phyloP scores from a whole-genome alignment of 2,113 vertebrate genomes.

The Brachyhypopomus gauderio region DNA sequence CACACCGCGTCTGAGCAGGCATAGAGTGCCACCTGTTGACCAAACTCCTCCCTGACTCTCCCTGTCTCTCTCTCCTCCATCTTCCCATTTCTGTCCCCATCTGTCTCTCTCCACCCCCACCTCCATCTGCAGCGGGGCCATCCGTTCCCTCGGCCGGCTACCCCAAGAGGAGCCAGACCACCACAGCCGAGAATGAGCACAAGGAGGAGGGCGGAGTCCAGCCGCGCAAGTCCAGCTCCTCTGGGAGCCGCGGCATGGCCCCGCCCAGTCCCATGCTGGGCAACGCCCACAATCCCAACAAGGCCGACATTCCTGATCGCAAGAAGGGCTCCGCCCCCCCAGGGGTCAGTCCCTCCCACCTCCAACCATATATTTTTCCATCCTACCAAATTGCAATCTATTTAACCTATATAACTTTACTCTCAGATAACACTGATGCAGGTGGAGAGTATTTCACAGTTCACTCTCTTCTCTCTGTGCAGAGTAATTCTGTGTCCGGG shows the following conservation, averaged over 20 bases:
- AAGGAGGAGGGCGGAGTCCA: conserved; percentile 81
- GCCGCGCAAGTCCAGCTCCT: conserved; percentile 81
- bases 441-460: too few species aligned
- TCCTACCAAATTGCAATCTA: not conserved
- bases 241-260: conserved; percentile 79
- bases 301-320: conserved; percentile 88
- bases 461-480: conserved; percentile 11
- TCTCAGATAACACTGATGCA: too few species aligned
- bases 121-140: conserved; percentile 76
- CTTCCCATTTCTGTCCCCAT: not conserved
- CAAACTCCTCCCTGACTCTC: not conserved
- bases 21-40: not conserved
- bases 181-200: conserved; percentile 75
- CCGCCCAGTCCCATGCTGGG: conserved; percentile 91
- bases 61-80: not conserved
- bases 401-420: too few species aligned
- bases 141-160: conserved; percentile 74
- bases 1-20: too few species aligned
- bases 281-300: conserved; percentile 93
- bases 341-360: conserved; percentile 54
- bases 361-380: not conserved
- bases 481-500: conserved; percentile 85
- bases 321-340: conserved; percentile 80
- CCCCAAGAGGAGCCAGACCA: conserved; percentile 87
- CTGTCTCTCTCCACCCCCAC: too few species aligned